Conservation (phyloP, 2,113 vertebrate genomes). For the Benthochromis sp. region DNA sequence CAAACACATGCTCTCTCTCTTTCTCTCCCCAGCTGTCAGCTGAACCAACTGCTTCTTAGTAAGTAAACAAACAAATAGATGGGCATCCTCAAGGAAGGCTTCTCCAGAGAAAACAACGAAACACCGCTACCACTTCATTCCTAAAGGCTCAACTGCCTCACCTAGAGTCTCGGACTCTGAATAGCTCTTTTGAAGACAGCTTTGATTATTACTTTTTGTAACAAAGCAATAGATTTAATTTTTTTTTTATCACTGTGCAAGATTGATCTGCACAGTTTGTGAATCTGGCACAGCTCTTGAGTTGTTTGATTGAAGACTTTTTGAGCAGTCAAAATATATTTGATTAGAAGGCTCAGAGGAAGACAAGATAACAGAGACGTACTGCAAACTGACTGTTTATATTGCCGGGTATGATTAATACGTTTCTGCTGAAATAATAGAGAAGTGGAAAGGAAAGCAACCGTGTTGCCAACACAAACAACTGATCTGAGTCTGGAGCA, state of each 20-base stretch:
- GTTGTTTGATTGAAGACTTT: background rate
- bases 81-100: constrained; percentile 21
- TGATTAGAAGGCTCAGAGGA: background rate
- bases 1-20: background rate
- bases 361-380: background rate
- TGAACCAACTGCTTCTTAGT: background rate
- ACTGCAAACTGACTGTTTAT: background rate
- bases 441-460: background rate
- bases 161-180: background rate
- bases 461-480: background rate
- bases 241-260: background rate
- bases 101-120: background rate
- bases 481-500: background rate
- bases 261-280: background rate
- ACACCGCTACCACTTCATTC: background rate
- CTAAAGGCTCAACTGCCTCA: background rate
- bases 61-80: constrained; percentile 11
- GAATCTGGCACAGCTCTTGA: background rate
- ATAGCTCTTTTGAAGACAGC: background rate
- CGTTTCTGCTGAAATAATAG: background rate
- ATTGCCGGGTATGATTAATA: background rate
- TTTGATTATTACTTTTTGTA: background rate
- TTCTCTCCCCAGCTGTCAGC: constrained; percentile 24
- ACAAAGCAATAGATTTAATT: background rate
- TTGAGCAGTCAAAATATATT: background rate